Conservation (phyloP, 2,888 invertebrate species). For the Pemphredon lugubris region DNA sequence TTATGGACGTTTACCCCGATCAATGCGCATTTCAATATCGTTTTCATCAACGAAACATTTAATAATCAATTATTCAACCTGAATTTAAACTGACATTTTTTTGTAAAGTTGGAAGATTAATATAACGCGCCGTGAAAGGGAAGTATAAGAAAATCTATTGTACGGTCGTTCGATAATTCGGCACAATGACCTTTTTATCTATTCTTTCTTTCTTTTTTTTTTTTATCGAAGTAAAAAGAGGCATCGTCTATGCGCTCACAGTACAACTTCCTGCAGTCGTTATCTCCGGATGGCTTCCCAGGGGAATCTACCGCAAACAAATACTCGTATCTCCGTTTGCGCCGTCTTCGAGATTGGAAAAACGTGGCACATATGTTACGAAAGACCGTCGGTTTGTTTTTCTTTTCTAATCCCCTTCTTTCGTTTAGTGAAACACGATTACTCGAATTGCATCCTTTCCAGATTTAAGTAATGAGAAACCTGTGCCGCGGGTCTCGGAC, state of each 20-base stretch:
- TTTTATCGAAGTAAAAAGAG: constrained; percentile 13
- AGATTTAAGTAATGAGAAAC: constrained; percentile 5
- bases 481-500: too few species aligned
- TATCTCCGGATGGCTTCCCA: constrained; percentile 51
- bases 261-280: constrained; percentile 47
- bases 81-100: too few species aligned
- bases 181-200: constrained; percentile 25
- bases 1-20: too few species aligned
- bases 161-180: constrained; percentile 15
- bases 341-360: constrained; percentile 26
- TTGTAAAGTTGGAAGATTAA: too few species aligned
- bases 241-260: constrained; percentile 6
- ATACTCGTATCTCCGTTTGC: constrained; percentile 53
- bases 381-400: constrained; percentile 46
- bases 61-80: too few species aligned
- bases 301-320: constrained; percentile 67
- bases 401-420: constrained; percentile 1
- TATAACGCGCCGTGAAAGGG: too few species aligned
- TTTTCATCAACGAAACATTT: too few species aligned
- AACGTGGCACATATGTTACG: constrained; percentile 30
- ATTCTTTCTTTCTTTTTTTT: too few species aligned
- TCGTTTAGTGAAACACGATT: constrained; percentile 13
- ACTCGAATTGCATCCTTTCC: constrained; percentile 6
- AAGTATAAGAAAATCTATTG: constrained; percentile 10
- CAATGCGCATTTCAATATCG: too few species aligned